Evolutionary conservation across 23 tunicate genomes (phyloP).

Genomic region (Halocynthia aurantium): DNA sequence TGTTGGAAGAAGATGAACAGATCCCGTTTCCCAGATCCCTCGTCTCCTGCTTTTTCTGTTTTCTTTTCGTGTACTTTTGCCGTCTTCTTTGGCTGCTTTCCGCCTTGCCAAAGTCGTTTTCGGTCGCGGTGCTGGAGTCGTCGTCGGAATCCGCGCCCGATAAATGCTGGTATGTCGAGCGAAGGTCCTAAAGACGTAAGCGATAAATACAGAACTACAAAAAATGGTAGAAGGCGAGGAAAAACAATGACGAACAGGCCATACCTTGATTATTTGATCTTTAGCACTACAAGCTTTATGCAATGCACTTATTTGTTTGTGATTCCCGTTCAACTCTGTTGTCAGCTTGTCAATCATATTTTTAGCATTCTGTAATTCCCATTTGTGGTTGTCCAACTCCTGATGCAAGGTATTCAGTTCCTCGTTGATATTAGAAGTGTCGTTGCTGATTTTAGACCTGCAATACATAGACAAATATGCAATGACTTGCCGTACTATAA

Average conservation of each 20-base stretch:
- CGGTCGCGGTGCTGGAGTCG: slow-evolving; percentile 15
- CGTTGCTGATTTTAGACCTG: slow-evolving; percentile 26
- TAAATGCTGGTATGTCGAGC: background rate
- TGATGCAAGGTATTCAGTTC: slow-evolving; percentile 1
- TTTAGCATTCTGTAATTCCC: slow-evolving; percentile 20
- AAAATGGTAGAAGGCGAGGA: background rate
- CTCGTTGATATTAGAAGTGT: slow-evolving; percentile 9
- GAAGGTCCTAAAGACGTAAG: slow-evolving; percentile 3
- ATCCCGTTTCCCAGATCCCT: background rate
- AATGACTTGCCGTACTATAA: background rate
- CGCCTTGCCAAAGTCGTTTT: background rate
- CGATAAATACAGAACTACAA: no score
- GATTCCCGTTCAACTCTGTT: background rate
- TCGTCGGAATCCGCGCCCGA: slow-evolving; percentile 19
- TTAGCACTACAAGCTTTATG: slow-evolving; percentile 15
- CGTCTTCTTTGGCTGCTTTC: background rate
- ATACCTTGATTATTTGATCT: slow-evolving; percentile 17
- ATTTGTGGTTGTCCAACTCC: slow-evolving; percentile 13
- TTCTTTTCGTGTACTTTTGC: slow-evolving; percentile 8
- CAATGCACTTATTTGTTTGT: background rate
- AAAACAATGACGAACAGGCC: background rate
- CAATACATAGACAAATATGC: background rate
- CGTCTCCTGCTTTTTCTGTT: slow-evolving; percentile 1
- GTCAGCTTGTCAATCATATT: slow-evolving; percentile 1
- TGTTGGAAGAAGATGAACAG: no score